These are phyloP conservation scores for Pyrrhosoma nymphula DNA, from an alignment of 2,888 invertebrate genomes.

Conservation along the genomic window DNA sequence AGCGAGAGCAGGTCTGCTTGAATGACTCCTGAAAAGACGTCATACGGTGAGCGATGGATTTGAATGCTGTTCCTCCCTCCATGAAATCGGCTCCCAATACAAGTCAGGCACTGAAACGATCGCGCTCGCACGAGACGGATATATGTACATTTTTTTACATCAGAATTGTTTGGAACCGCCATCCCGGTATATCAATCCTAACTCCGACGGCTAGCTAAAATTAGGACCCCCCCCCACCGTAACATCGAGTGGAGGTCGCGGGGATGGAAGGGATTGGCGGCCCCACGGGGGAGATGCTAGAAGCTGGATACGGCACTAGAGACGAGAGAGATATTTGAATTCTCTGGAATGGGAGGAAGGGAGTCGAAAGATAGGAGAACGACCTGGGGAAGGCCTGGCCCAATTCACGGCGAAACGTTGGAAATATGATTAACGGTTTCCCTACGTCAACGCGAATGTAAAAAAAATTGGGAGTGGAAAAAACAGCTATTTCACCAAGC, in stretches of 20 bases:
- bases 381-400: neutral
- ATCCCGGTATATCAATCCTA: neutral
- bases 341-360: neutral
- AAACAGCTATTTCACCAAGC: slow-evolving; percentile 8
- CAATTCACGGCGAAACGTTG: slow-evolving; percentile 16
- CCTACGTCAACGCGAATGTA: slow-evolving; percentile 31
- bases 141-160: neutral
- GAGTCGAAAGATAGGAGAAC: neutral
- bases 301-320: neutral
- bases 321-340: neutral
- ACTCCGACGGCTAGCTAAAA: neutral
- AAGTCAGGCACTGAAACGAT: neutral
- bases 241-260: neutral
- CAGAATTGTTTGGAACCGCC: neutral
- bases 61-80: neutral
- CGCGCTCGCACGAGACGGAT: neutral
- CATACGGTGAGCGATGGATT: too few species aligned
- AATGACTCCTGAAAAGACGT: too few species aligned
- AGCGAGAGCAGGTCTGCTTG: too few species aligned
- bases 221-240: neutral
- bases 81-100: neutral
- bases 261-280: neutral
- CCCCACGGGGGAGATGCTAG: neutral
- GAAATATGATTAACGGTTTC: slow-evolving; percentile 36
- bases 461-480: neutral